Evolutionary conservation across 1,140 invertebrate species (phyloP).

Genomic region (honey bee (Apis mellifera)): DNA sequence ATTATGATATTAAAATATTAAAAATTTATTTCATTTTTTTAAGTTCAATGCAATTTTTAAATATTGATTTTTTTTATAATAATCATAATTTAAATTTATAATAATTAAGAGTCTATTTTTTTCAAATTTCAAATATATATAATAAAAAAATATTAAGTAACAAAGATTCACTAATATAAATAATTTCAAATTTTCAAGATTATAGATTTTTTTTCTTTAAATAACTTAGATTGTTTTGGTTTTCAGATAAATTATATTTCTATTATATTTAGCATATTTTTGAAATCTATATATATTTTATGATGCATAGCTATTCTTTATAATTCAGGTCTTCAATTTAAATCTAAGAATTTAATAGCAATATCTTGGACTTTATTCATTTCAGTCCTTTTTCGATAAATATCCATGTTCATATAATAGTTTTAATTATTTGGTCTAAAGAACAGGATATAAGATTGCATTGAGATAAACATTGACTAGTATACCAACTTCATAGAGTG

Average conservation of each 20-base stretch:
- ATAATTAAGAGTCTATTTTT: too few species aligned
- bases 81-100: slow-evolving; percentile 17
- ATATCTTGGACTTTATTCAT: slow-evolving; percentile 41
- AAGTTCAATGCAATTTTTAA: slow-evolving; percentile 35
- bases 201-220: too few species aligned
- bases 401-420: slow-evolving; percentile 51
- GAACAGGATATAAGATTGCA: slow-evolving; percentile 60
- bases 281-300: slow-evolving; percentile 21
- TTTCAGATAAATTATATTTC: not conserved
- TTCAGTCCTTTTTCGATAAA: slow-evolving; percentile 39
- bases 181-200: too few species aligned
- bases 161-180: too few species aligned
- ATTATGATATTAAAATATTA: slow-evolving; percentile 11
- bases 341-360: slow-evolving; percentile 46
- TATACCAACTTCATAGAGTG: slow-evolving; percentile 67
- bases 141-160: too few species aligned
- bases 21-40: slow-evolving; percentile 35
- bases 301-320: slow-evolving; percentile 28
- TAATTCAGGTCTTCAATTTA: slow-evolving; percentile 64
- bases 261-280: slow-evolving; percentile 15
- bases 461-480: slow-evolving; percentile 76
- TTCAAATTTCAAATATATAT: too few species aligned
- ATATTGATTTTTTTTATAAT: slow-evolving; percentile 18
- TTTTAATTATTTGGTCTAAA: slow-evolving; percentile 64
- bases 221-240: too few species aligned